phyloP scores from a whole-genome alignment of 2,888 invertebrate genomes.

The Eumerus sabulonum region DNA sequence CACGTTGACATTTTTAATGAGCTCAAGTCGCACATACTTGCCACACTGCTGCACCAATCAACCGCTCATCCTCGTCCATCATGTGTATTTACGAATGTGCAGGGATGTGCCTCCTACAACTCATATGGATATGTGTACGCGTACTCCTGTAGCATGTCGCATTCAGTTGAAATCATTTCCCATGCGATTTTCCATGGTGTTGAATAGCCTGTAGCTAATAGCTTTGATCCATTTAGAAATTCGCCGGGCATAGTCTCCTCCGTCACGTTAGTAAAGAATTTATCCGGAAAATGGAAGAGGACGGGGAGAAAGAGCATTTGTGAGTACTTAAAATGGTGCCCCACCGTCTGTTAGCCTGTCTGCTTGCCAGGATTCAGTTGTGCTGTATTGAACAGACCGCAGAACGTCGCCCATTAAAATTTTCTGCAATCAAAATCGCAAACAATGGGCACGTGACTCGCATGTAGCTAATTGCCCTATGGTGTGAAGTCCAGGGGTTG shows the following conservation, averaged over 20 bases:
- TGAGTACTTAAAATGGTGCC: too few species aligned
- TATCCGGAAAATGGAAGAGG: too few species aligned
- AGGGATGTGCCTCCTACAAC: too few species aligned
- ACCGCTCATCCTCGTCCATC: conserved; percentile 38
- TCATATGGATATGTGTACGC: too few species aligned
- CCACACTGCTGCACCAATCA: conserved; percentile 1
- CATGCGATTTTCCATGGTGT: conserved; percentile 69
- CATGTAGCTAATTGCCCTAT: conserved; percentile 71
- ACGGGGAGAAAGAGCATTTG: too few species aligned
- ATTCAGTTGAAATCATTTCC: conserved; percentile 65
- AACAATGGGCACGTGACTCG: conserved; percentile 72
- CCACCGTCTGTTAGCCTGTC: conserved; percentile 1
- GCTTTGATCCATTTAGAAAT: conserved; percentile 69
- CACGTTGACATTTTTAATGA: conserved; percentile 69
- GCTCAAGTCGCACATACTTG: conserved; percentile 53
- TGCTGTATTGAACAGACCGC: conserved; percentile 64
- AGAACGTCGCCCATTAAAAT: conserved; percentile 71
- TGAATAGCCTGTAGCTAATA: conserved; percentile 69
- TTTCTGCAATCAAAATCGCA: conserved; percentile 71
- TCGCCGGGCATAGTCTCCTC: conserved; percentile 50
- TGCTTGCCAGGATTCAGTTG: conserved; percentile 22
- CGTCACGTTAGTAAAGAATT: too few species aligned
- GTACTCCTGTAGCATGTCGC: conserved; percentile 49
- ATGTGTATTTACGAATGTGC: conserved; percentile 28
- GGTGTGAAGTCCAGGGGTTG: conserved; percentile 65